Evolutionary conservation across 2,888 invertebrate genomes (phyloP).

Genomic region (Callyntrura sp.): DNA sequence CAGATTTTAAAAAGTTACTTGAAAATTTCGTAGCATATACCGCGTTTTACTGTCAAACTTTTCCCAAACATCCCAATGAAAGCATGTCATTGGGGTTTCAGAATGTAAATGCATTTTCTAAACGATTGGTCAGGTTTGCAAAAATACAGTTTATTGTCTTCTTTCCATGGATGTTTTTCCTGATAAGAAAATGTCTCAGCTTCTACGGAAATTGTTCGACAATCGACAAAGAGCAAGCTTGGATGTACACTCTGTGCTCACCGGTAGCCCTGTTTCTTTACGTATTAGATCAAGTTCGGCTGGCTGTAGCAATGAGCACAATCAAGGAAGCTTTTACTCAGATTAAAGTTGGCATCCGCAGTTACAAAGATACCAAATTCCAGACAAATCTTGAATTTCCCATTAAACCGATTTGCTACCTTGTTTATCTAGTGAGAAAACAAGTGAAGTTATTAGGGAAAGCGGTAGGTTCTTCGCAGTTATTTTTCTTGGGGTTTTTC

Average conservation of each 20-base stretch:
- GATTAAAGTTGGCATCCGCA: background rate
- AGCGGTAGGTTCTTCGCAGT: background rate
- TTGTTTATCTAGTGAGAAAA: background rate
- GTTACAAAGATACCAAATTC: background rate
- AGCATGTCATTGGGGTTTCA: background rate
- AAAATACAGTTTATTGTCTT: background rate
- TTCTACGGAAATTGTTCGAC: background rate
- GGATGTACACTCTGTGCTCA: background rate
- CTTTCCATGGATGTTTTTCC: background rate
- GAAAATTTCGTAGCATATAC: background rate
- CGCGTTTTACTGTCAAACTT: background rate
- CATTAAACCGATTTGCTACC: background rate
- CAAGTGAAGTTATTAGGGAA: background rate
- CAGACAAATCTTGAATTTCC: background rate
- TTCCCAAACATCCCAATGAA: background rate
- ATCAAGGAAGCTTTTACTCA: background rate
- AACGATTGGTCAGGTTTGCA: background rate
- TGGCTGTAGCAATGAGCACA: background rate
- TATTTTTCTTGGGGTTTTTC: background rate
- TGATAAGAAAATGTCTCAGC: background rate
- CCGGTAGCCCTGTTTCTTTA: background rate
- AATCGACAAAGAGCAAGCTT: background rate
- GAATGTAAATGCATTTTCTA: background rate
- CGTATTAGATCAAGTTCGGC: background rate
- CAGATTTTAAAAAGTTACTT: background rate